Evolutionary conservation across 2,888 invertebrate species (phyloP).

Genomic region (Drosophila paramelanica): DNA sequence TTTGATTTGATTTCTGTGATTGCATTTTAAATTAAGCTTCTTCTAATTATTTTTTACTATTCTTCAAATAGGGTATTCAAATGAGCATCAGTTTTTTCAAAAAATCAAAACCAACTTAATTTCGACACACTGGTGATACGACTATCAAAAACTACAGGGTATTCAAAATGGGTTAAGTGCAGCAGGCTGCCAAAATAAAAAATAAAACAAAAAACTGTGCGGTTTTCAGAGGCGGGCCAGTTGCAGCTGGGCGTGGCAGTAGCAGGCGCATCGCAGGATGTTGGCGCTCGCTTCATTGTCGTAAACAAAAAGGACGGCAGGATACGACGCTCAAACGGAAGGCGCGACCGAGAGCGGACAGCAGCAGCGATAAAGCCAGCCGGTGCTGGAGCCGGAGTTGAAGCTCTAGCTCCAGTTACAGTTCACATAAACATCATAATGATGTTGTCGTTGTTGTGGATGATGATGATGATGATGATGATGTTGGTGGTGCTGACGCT

Average conservation of each 20-base stretch:
- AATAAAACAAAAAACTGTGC: slow-evolving; percentile 6
- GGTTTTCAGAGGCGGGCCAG: slow-evolving; percentile 7
- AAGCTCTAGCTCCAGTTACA: slow-evolving; percentile 29
- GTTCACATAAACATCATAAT: slow-evolving; percentile 19
- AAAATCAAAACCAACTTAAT: too few relatives aligned
- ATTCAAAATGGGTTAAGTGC: slow-evolving; percentile 74
- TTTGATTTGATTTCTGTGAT: too few relatives aligned
- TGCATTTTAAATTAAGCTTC: too few relatives aligned
- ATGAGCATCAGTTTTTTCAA: too few relatives aligned
- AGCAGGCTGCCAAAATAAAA: slow-evolving; percentile 48
- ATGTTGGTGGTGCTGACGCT: slow-evolving; percentile 14
- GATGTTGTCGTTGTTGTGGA: neutral
- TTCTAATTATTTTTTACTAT: too few relatives aligned
- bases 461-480: slow-evolving; percentile 1
- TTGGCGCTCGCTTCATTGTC: slow-evolving; percentile 61
- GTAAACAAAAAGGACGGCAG: slow-evolving; percentile 74
- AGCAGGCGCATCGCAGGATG: slow-evolving; percentile 48
- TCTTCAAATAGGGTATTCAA: too few relatives aligned
- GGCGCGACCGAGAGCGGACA: slow-evolving; percentile 29
- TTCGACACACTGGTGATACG: too few relatives aligned
- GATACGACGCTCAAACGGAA: slow-evolving; percentile 62
- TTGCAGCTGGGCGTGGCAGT: slow-evolving; percentile 12
- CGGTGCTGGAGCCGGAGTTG: slow-evolving; percentile 10
- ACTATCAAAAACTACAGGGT: slow-evolving; percentile 16
- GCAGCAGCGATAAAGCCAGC: slow-evolving; percentile 38